Conservation (phyloP, 2,113 vertebrate genomes). For the Siniperca chuatsi region DNA sequence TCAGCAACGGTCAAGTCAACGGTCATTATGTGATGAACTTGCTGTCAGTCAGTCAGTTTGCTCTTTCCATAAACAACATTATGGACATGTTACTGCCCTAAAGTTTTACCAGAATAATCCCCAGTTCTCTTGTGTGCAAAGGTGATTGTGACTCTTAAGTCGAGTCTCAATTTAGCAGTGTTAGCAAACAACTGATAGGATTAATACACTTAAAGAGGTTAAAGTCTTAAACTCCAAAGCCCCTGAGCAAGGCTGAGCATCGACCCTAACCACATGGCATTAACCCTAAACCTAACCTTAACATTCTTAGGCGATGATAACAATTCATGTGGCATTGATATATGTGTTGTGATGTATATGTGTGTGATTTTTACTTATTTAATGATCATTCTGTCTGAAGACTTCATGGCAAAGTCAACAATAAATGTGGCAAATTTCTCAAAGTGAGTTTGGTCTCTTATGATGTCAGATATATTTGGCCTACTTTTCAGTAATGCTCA, state of each 20-base stretch:
- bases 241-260: conserved; percentile 24
- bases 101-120: conserved; percentile 11
- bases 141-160: conserved; percentile 42
- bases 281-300: background rate
- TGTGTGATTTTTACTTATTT: background rate
- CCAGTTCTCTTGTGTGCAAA: conserved; percentile 7
- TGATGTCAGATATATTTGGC: background rate
- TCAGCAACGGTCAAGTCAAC: background rate
- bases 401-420: background rate
- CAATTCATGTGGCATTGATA: no score
- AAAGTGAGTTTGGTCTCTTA: background rate
- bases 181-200: conserved; percentile 66
- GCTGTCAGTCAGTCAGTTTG: background rate
- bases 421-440: background rate
- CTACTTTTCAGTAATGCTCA: background rate
- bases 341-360: background rate
- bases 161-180: conserved; percentile 47
- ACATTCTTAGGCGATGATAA: no score
- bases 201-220: conserved; percentile 63
- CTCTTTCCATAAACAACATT: background rate
- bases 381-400: background rate
- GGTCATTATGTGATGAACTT: background rate
- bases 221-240: conserved; percentile 63
- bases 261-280: conserved; percentile 43
- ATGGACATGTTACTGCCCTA: conserved; percentile 3